These are phyloP conservation scores for Myopa testacea DNA, from an alignment of 2,888 invertebrate genomes.

Conservation along the genomic window DNA sequence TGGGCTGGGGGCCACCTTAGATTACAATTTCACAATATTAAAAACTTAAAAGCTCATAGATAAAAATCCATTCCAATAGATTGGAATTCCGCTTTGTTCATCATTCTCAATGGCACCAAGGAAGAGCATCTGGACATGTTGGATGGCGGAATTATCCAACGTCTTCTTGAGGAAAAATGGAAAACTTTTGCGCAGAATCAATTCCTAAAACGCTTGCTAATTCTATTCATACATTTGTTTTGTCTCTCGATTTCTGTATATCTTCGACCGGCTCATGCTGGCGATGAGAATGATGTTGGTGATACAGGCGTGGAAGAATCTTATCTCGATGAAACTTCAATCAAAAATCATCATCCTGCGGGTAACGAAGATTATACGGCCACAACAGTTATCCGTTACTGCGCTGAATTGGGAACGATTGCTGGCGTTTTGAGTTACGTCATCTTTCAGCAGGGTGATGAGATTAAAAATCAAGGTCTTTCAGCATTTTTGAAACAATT, in stretches of 20 bases:
- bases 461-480: slow-evolving; percentile 93
- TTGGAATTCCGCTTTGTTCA: slow-evolving; percentile 98
- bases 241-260: slow-evolving; percentile 92
- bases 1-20: too few relatives aligned
- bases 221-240: slow-evolving; percentile 88
- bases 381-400: slow-evolving; percentile 73
- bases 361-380: slow-evolving; percentile 67
- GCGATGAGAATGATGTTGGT: slow-evolving; percentile 56
- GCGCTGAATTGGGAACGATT: slow-evolving; percentile 87
- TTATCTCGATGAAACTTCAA: not conserved
- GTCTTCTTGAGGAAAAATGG: slow-evolving; percentile 98
- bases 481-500: slow-evolving; percentile 91
- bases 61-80: slow-evolving; percentile 72
- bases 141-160: slow-evolving; percentile 97
- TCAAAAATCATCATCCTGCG: not conserved
- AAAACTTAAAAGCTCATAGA: not conserved
- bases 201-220: slow-evolving; percentile 89
- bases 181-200: slow-evolving; percentile 97
- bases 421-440: slow-evolving; percentile 89
- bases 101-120: slow-evolving; percentile 96
- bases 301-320: slow-evolving; percentile 53
- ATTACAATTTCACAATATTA: too few relatives aligned
- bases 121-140: slow-evolving; percentile 99
- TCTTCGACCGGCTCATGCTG: slow-evolving; percentile 77
- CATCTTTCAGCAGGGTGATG: slow-evolving; percentile 91